Evolutionary conservation across 1,140 invertebrate genomes (phyloP).

Genomic region (Tigriopus japonicus): DNA sequence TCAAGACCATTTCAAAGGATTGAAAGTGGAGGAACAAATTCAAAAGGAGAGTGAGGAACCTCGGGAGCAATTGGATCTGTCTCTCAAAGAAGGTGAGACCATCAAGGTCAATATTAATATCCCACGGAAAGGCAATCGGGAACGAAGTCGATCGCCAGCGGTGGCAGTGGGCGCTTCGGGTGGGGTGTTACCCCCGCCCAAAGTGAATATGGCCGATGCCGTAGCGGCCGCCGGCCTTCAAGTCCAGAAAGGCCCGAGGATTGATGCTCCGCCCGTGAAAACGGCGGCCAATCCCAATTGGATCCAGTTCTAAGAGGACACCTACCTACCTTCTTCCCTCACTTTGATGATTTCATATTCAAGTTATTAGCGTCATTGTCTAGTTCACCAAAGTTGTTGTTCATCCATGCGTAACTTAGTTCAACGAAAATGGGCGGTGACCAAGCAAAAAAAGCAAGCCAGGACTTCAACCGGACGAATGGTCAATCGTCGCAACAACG

Average conservation of each 20-base stretch:
- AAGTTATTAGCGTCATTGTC: too few relatives aligned
- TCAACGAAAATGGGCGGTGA: too few relatives aligned
- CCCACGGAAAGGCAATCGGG: conserved; percentile 3
- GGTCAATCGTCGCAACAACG: too few relatives aligned
- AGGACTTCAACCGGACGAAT: too few relatives aligned
- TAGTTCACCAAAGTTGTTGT: too few relatives aligned
- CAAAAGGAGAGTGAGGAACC: conserved; percentile 21
- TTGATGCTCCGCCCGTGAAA: neutral
- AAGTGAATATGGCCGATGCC: neutral
- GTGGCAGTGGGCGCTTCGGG: neutral
- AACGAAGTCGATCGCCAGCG: neutral
- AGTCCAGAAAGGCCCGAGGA: neutral
- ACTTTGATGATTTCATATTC: too few relatives aligned
- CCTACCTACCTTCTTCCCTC: too few relatives aligned
- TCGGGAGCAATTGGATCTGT: conserved; percentile 31
- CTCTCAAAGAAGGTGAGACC: conserved; percentile 36
- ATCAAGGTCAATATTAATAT: conserved; percentile 33
- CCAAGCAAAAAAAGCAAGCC: too few relatives aligned
- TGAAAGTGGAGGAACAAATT: conserved; percentile 25
- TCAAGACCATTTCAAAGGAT: conserved; percentile 36
- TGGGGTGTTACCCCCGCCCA: neutral
- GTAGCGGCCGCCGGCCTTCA: neutral
- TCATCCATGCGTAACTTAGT: too few relatives aligned
- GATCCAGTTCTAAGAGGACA: neutral
- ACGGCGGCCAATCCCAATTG: neutral